Base-by-base conservation (phyloP, 2,113 vertebrate genomes). In the Amblyornis subalaris region DNA sequence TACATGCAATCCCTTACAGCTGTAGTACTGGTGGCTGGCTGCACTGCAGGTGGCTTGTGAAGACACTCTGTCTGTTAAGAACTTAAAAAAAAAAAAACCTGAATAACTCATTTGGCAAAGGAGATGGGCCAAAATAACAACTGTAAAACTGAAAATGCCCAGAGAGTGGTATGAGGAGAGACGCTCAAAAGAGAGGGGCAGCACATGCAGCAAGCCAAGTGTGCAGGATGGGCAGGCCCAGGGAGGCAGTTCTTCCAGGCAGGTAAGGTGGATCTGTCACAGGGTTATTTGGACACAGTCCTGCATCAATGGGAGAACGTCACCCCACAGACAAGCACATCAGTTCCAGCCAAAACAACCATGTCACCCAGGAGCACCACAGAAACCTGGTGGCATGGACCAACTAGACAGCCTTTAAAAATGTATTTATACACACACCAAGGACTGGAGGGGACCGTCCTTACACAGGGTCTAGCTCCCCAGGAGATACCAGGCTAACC, bases 141-240 rank as follows among this genome's bases (percentile, higher is more conserved):
- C 6, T 3, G 18, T 64, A 54, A 81, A 74, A 42, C 35, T 54
- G 61, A 42, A 78, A 87, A 71, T 5, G 5, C 44, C 42, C 47
- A 29, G 33, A 70, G 16, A 16, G 4, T 58, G 51, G 29, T 54
- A 33, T 29, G 44, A 74, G 60, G 22, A 57, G n/a, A 48, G 53
- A 71, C 60, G 31, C 21, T 61, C 24, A 11, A 25, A 51, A n/a
- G 29, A 70, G 10, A 51, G 38, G 7, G 31, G 51, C 36, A 53
- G 47, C 24, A 44, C 26, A 51, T 0, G 1, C 0, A 3, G 64
- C 48, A 64, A 76, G 57, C 48, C 64, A 69, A 42, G 50, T 0
- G 0, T 16, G 70, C 45, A 20, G n/a, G 28, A 51, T 1, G 7
- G 45, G 58, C 29, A 51, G 72, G 33, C 47, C 35, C 36, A 66